Evolutionary conservation across 2,888 invertebrate species (phyloP), one percentile per base, ranked within the genome.

Genomic region (Phorcus lineatus): DNA sequence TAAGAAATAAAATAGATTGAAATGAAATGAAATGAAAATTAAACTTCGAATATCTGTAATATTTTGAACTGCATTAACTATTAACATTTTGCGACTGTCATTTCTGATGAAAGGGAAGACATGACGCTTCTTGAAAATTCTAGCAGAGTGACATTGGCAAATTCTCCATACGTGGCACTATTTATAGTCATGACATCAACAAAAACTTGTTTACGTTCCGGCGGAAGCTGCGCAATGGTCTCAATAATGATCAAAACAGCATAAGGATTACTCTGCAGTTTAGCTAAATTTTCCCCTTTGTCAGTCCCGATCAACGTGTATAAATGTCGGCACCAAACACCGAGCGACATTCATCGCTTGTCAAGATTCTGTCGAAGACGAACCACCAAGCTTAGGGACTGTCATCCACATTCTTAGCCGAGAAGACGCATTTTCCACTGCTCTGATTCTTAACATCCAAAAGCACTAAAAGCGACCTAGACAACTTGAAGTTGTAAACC

Each of bases 161-260:
- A 47, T 11, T 47, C 7, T 47, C 47, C 47, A 47, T 47, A 62
- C 16, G 28, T 62, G 62, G 22, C 28, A 36, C 40, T 70, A 70
- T 70, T 70, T 70, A 70, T 70, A 70, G 70, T 36, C 31, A 70
- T 70, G 28, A 70, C 70, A 70, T 31, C 6, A 70, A 13, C 11
- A 36, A 70, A 19, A 24, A 24, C n/a, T 28, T 76, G 76, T 76
- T 76, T 54, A 76, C 54, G 54, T 55, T 54, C 54, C 36, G 54
- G 24, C 76, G 76, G 76, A 76, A 76, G 54, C 28, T 76, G 76
- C 76, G 76, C 55, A 76, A 36, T 70, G 70, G 36, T 36, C 70
- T 11, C 19, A 70, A 28, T 1, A 40, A 24, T 40, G 70, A 70
- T 16, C 70, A 70, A 70, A 36, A 36, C 70, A 11, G 19, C 28